Percentiles rank a stretch among this genome's conserved stretches.
These are phyloP conservation scores for Parnassius mnemosyne DNA, from an alignment of 2,888 invertebrate species.

Conservation along the genomic window DNA sequence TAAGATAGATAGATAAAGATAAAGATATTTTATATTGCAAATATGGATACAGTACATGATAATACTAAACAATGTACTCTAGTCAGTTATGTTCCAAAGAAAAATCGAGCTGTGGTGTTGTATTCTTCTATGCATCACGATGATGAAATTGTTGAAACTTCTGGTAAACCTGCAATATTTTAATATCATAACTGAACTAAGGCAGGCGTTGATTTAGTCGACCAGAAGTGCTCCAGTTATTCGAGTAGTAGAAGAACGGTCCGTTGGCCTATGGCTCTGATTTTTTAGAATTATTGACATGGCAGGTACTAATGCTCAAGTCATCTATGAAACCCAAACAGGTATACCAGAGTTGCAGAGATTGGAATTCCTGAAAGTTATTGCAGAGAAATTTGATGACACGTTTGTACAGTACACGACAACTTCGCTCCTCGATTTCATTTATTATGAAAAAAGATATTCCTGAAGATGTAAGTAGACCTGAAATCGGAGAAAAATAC, in stretches of 20 bases:
- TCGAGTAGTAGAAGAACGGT: background rate
- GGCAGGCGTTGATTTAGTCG: background rate
- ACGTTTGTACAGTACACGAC: background rate
- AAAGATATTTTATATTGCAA: too few species aligned
- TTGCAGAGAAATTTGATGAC: background rate
- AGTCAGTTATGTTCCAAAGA: background rate
- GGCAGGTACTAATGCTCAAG: background rate
- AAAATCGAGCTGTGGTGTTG: slow-evolving; percentile 12
- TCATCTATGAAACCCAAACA: background rate
- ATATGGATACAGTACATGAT: too few species aligned
- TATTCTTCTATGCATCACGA: background rate
- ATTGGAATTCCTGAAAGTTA: background rate
- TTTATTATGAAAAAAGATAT: background rate
- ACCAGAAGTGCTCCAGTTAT: background rate
- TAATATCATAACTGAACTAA: background rate
- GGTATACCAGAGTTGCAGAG: background rate
- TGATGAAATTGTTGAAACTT: background rate
- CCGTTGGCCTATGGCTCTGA: too few species aligned
- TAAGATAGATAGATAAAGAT: too few species aligned
- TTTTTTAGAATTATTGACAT: background rate
- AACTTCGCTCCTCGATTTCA: background rate
- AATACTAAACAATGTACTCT: too few species aligned
- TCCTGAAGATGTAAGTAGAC: background rate
- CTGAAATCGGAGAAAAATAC: background rate
- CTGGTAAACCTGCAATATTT: background rate